Evolutionary conservation across 2,888 invertebrate genomes (phyloP).

Genomic region (Uropetala carovei): DNA sequence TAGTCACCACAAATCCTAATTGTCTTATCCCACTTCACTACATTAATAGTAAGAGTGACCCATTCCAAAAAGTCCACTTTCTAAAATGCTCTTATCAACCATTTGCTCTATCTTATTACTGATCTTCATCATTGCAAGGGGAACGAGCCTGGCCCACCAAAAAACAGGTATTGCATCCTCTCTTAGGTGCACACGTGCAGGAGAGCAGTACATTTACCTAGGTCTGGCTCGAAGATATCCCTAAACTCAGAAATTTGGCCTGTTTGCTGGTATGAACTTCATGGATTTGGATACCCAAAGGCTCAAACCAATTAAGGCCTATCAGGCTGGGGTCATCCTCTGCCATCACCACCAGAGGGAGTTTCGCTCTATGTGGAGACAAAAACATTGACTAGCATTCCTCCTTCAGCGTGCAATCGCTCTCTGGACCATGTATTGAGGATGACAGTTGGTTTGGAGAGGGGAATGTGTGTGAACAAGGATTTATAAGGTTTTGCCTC

Average conservation of each 20-base stretch:
- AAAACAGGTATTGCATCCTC: constrained; percentile 16
- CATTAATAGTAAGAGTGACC: neutral
- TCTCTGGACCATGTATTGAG: neutral
- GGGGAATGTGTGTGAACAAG: too few species aligned
- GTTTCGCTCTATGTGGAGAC: neutral
- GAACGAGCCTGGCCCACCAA: constrained; percentile 6
- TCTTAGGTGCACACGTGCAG: too few species aligned
- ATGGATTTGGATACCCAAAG: neutral
- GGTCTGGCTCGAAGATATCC: neutral
- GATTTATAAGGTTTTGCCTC: too few species aligned
- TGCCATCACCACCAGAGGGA: neutral
- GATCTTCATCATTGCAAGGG: neutral
- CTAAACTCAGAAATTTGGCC: neutral
- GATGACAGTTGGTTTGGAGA: too few species aligned
- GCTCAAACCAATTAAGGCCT: neutral
- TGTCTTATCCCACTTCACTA: neutral
- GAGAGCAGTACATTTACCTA: neutral
- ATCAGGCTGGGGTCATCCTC: neutral
- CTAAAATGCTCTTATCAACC: neutral
- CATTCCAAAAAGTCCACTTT: neutral
- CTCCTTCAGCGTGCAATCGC: too few species aligned
- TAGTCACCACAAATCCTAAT: constrained; percentile 5
- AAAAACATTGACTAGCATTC: neutral
- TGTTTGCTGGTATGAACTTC: neutral
- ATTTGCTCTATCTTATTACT: neutral